phyloP scores from a whole-genome alignment of 2,797 vertebrate genomes.

The Acrossocheilus fasciatus region DNA sequence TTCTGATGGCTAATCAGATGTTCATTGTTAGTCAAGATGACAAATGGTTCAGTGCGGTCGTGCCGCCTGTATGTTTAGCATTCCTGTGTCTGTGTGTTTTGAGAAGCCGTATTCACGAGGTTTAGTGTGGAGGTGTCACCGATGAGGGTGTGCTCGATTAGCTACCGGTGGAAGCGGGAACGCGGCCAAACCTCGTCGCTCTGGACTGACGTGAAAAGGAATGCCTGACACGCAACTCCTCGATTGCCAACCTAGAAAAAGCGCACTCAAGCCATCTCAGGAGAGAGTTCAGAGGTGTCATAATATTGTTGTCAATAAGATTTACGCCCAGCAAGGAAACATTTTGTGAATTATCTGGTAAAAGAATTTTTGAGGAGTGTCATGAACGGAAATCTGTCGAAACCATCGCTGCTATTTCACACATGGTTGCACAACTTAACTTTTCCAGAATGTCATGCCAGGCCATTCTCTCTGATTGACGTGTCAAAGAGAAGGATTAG shows the following conservation, averaged over 20 bases:
- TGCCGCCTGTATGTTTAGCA: constrained; percentile 73
- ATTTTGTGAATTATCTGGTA: not conserved
- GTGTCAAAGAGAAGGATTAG: constrained; percentile 28
- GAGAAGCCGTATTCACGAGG: constrained; percentile 68
- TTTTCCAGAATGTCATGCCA: constrained; percentile 19
- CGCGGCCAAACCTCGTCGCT: constrained; percentile 59
- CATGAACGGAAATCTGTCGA: not conserved
- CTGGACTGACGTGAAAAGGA: constrained; percentile 53
- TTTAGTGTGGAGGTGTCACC: constrained; percentile 59
- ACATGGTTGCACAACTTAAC: constrained; percentile 15
- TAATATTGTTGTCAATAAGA: constrained; percentile 6
- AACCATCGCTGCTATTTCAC: constrained; percentile 2
- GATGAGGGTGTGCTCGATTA: constrained; percentile 68
- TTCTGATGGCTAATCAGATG: constrained; percentile 70
- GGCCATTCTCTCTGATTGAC: not conserved
- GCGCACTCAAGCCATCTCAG: not conserved
- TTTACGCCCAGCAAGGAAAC: not conserved
- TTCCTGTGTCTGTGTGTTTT: constrained; percentile 74
- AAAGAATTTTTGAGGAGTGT: constrained; percentile 7
- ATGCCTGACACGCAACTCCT: constrained; percentile 57
- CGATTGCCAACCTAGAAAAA: constrained; percentile 2
- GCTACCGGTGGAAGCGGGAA: constrained; percentile 74
- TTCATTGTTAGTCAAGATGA: constrained; percentile 69
- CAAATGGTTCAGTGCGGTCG: constrained; percentile 67
- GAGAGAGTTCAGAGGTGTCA: not conserved